Conservation (phyloP, 1,140 invertebrate species). For the Dermatophagoides farinae region DNA sequence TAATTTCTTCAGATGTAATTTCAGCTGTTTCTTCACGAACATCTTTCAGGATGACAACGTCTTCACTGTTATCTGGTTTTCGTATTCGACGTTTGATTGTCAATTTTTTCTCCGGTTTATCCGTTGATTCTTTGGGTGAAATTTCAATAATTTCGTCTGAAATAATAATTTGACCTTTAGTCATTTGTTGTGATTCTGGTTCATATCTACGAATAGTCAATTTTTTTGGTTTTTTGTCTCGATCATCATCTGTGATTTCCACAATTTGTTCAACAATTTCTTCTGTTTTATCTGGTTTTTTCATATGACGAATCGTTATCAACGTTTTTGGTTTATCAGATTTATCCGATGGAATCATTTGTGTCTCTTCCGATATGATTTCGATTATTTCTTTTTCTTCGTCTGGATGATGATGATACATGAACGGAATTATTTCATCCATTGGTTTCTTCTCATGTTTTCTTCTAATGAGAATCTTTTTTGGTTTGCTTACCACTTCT, state of each 20-base stretch:
- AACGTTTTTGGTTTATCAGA: too few relatives aligned
- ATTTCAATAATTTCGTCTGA: slow-evolving; percentile 8
- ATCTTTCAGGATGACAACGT: neutral
- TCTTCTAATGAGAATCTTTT: too few relatives aligned
- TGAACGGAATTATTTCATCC: too few relatives aligned
- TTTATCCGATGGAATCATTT: too few relatives aligned
- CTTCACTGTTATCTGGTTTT: neutral
- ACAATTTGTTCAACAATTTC: too few relatives aligned
- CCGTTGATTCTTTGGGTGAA: neutral
- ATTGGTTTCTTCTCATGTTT: too few relatives aligned
- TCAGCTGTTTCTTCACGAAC: slow-evolving; percentile 23
- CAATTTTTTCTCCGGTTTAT: neutral
- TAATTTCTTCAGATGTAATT: slow-evolving; percentile 17
- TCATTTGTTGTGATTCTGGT: slow-evolving; percentile 14
- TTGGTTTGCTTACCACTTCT: too few relatives aligned
- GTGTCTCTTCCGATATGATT: too few relatives aligned
- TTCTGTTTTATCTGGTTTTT: neutral
- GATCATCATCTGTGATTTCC: slow-evolving; percentile 11
- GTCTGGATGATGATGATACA: too few relatives aligned
- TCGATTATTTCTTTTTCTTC: too few relatives aligned
- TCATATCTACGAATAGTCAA: slow-evolving; percentile 14
- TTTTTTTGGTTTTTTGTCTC: slow-evolving; percentile 21
- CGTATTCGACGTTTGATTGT: neutral
- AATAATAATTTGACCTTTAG: neutral
- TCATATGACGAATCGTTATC: slow-evolving; percentile 15